Evolutionary conservation across 2,113 vertebrate species (phyloP), one percentile per base, ranked within the genome.

Genomic region (Gymnogyps californianus): DNA sequence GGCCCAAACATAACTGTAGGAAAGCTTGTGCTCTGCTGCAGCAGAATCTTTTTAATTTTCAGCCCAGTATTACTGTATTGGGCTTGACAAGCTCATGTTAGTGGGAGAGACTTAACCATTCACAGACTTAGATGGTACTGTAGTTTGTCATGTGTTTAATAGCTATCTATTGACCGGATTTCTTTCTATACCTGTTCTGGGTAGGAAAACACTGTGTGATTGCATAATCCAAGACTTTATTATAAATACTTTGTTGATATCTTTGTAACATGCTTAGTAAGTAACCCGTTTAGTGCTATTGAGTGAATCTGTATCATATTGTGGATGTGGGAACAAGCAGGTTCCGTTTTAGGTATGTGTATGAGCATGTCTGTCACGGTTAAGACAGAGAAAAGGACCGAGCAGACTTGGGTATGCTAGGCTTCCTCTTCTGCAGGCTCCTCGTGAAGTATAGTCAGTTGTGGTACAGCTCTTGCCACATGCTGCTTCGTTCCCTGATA

Each of bases 401-500:
- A 4, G 3, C 29, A 16, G 58, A 15, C 9, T 7, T 25, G 10
- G 8, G 14, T n/a, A 4, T 9, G 28, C n/a, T 8, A 29, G 59
- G 32, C 25, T n/a, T 25, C 16, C n/a, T 15, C n/a, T 18, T 26
- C 46, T 19, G 26, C 5, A 5, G 42, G 22, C 61, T 61, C 7
- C 0, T n/a, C 2, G 1, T 0, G 5, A 59, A 49, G 14, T 4
- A 1, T 17, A 13, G 26, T 57, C 57, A 19, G 34, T 12, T 26
- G 4, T 28, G 18, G 28, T 36, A 44, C 66, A 31, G 61, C 44
- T 62, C 22, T n/a, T 25, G 11, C 25, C 21, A 1, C 13, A 13
- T 3, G 34, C 38, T 38, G n/a, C 26, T 49, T 36, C 0, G 0
- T 38, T 40, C 47, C 24, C 3, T 14, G 18, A 28, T 2, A 1